Evolutionary conservation across 2,797 vertebrate species (phyloP).

Genomic region (Molothrus aeneus): DNA sequence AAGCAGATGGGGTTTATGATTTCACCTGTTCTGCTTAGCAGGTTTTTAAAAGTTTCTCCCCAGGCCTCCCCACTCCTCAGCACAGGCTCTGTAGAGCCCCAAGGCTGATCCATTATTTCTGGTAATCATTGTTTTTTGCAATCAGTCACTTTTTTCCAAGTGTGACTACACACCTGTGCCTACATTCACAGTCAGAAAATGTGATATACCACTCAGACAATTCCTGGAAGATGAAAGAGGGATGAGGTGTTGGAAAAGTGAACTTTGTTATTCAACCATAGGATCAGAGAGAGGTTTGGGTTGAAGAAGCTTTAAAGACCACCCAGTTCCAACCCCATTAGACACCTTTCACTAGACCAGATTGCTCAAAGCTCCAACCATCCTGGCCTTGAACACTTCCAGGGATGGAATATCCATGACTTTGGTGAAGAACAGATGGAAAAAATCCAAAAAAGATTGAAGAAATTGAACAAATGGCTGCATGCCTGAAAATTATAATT

Average conservation of each 20-base stretch:
- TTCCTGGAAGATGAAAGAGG: constrained; percentile 8
- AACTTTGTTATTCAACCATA: background rate
- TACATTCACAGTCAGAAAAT: background rate
- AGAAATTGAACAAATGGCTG: constrained; percentile 40
- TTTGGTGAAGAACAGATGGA: background rate
- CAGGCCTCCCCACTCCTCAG: background rate
- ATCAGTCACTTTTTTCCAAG: background rate
- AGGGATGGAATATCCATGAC: background rate
- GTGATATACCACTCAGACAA: background rate
- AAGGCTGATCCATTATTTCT: background rate
- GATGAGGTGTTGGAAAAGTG: background rate
- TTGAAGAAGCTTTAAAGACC: background rate
- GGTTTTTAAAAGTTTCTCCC: background rate
- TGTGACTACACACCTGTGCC: background rate
- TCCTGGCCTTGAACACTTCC: background rate
- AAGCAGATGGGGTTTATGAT: background rate
- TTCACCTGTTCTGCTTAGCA: background rate
- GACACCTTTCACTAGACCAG: background rate
- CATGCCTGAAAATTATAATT: constrained; percentile 43
- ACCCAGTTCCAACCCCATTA: background rate
- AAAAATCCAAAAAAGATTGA: background rate
- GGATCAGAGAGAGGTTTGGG: background rate
- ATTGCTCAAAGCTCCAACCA: background rate
- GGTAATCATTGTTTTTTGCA: background rate
- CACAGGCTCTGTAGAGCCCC: background rate